phyloP scores from a whole-genome alignment of 2,113 vertebrate genomes.

The Oncorhynchus masou region DNA sequence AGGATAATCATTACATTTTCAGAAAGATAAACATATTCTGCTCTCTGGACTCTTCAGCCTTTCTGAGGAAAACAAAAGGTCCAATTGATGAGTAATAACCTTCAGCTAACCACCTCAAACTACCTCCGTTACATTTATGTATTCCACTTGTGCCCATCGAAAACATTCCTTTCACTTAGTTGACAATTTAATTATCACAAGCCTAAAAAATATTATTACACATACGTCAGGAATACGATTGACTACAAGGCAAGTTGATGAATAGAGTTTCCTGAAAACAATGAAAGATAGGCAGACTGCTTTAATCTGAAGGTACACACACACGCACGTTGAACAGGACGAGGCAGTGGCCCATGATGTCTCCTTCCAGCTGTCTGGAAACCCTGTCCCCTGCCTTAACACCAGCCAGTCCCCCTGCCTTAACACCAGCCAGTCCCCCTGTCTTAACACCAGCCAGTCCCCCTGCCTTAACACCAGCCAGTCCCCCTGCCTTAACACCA shows the following conservation, averaged over 20 bases:
- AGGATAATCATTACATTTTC: neutral
- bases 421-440: too few relatives aligned
- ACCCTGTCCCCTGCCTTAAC: neutral
- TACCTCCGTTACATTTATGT: too few relatives aligned
- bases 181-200: neutral
- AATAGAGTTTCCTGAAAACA: neutral
- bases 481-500: too few relatives aligned
- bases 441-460: too few relatives aligned
- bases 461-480: too few relatives aligned
- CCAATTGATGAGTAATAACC: too few relatives aligned
- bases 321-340: neutral
- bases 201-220: neutral
- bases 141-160: neutral
- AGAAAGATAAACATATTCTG: too few relatives aligned
- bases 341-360: conserved; percentile 13
- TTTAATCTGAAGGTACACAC: neutral
- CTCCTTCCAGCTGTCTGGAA: conserved; percentile 11
- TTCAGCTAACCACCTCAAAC: too few relatives aligned
- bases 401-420: too few relatives aligned
- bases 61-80: too few relatives aligned
- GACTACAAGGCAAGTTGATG: neutral
- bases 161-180: neutral
- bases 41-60: too few relatives aligned
- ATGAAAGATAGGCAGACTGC: neutral
- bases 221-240: too few relatives aligned